These are phyloP conservation scores for Liopterus haemorrhoidalis DNA, from an alignment of 2,888 invertebrate genomes.

Conservation along the genomic window DNA sequence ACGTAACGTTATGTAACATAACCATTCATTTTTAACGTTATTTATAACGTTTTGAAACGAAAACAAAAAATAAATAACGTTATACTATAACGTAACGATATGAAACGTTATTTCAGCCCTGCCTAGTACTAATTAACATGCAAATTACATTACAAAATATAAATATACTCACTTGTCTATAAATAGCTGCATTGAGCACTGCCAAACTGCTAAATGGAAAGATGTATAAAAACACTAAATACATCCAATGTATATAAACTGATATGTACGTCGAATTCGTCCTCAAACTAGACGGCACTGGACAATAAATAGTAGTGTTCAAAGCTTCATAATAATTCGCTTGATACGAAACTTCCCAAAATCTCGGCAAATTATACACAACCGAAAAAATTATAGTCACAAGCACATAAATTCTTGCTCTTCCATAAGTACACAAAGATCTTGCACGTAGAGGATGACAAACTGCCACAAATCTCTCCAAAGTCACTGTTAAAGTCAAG, in stretches of 20 bases:
- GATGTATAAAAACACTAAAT: slow-evolving; percentile 88
- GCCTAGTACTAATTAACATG: too few species aligned
- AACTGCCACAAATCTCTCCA: slow-evolving; percentile 92
- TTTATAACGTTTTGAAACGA: too few species aligned
- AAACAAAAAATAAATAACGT: too few species aligned
- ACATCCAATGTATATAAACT: slow-evolving; percentile 91
- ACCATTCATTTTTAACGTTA: too few species aligned
- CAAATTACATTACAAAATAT: too few species aligned
- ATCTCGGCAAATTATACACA: slow-evolving; percentile 78
- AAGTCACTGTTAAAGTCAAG: slow-evolving; percentile 80
- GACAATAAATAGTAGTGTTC: slow-evolving; percentile 63
- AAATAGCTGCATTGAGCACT: slow-evolving; percentile 85
- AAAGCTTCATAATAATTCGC: slow-evolving; percentile 44
- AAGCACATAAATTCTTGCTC: slow-evolving; percentile 78
- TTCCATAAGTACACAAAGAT: slow-evolving; percentile 83
- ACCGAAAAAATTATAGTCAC: slow-evolving; percentile 74
- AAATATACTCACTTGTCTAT: slow-evolving; percentile 62
- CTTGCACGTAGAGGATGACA: slow-evolving; percentile 84
- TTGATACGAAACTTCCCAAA: slow-evolving; percentile 59
- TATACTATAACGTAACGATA: too few species aligned
- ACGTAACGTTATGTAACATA: too few species aligned
- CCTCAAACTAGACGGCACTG: slow-evolving; percentile 62
- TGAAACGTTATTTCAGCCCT: too few species aligned
- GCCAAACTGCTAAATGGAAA: slow-evolving; percentile 86
- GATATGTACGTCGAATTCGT: slow-evolving; percentile 68